Evolutionary conservation across 2,888 invertebrate species (phyloP), one percentile per base, ranked within the genome.

Genomic region (Glaucopsyche alexis): DNA sequence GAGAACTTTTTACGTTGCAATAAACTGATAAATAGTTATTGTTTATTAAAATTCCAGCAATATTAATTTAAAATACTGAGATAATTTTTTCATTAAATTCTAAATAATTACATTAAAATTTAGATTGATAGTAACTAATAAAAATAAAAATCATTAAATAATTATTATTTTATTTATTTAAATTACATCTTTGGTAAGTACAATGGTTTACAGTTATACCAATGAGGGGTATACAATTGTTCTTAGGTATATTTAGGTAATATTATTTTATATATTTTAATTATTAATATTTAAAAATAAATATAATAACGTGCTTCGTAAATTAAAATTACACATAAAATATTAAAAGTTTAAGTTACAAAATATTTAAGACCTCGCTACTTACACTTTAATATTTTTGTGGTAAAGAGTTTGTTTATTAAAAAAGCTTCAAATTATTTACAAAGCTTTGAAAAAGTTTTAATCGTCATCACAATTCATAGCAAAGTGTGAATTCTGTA

Each of bases 101-200:
- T 2, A 55, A 19, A 19, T 0, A 19, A 55, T 19, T 19, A 19
- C 11, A 19, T 55, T 19, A 19, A 19, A 55, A 19, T 55, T 9
- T 19, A 7, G 47, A 9, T 55, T 2, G 16, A 19, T 4, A 19
- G n/a, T 19, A 4, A 55, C 19, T 7, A 29, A 29, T 29, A 2
- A 29, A 29, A 29, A 3, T 16, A 29, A 60, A 55, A 55, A 55
- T 16, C 9, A 8, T 11, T 60, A 13, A 29, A 11, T 55, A n/a
- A 65, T 29, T 19, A 72, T 76, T 69, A 75, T 76, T 77, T 77
- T 76, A 85, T 86, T 87, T 81, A 81, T 83, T 85, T 83, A 82
- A 83, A 85, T 84, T 88, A 90, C 82, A 87, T 91, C 91, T 92
- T 92, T 92, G 92, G 92, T 92, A 90, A 89, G 89, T 90, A 88